Conservation (phyloP, 2,888 invertebrate genomes). For the Oscheius myriophilus region DNA sequence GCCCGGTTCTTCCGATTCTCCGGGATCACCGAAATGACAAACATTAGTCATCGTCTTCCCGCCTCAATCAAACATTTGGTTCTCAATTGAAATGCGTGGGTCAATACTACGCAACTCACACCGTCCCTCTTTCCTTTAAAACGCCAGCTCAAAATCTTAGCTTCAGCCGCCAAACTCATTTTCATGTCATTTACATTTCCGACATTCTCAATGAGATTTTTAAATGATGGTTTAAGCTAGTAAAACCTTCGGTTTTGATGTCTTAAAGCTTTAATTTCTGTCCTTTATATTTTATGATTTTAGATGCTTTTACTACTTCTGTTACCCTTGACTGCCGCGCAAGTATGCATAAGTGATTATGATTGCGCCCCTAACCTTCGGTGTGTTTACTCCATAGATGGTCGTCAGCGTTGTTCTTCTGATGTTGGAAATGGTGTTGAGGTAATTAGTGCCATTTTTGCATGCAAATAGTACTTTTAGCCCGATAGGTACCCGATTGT, state of each 20-base stretch:
- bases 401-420: conserved; percentile 3
- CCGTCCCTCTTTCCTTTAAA: too few relatives aligned
- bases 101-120: too few relatives aligned
- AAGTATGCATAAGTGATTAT: conserved; percentile 26
- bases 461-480: neutral
- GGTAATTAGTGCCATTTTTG: too few relatives aligned
- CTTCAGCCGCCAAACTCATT: too few relatives aligned
- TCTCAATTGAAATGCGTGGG: conserved; percentile 4
- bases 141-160: too few relatives aligned
- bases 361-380: conserved; percentile 12
- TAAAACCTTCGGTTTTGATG: too few relatives aligned
- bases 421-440: neutral
- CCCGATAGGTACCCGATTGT: neutral
- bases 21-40: neutral
- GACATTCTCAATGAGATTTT: too few relatives aligned
- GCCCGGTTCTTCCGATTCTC: conserved; percentile 6
- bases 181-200: too few relatives aligned
- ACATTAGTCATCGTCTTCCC: conserved; percentile 22
- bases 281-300: too few relatives aligned
- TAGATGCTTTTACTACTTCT: conserved; percentile 19
- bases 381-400: neutral
- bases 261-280: too few relatives aligned
- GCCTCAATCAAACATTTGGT: conserved; percentile 17
- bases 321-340: neutral
- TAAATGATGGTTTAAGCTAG: too few relatives aligned